Percentiles rank a stretch among this genome's conserved stretches.
Evolutionary conservation across 2,113 vertebrate genomes (phyloP).

Genomic region (Andinoacara biseriatus): DNA sequence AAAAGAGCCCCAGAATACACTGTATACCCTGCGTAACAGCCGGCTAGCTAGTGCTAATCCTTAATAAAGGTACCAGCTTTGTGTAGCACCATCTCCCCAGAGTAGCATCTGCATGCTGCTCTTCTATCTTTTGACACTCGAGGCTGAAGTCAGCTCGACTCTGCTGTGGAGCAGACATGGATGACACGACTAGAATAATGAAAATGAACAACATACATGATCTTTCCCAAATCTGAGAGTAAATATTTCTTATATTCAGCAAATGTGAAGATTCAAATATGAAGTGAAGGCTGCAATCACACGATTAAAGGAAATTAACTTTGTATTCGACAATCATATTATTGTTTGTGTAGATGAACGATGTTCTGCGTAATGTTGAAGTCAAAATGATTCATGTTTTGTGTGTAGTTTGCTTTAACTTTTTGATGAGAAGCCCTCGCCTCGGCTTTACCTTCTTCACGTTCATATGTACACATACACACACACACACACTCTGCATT

Average conservation of each 20-base stretch:
- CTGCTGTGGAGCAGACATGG: background rate
- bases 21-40: background rate
- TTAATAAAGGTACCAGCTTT: background rate
- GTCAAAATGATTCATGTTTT: background rate
- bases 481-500: too few relatives aligned
- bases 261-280: background rate
- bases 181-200: background rate
- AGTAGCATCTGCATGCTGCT: background rate
- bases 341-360: background rate
- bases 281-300: background rate
- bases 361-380: background rate
- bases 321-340: too few relatives aligned
- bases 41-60: background rate
- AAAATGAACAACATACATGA: background rate
- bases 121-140: background rate
- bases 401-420: too few relatives aligned
- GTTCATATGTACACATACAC: too few relatives aligned
- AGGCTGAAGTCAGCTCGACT: background rate
- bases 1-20: background rate
- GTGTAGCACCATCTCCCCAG: background rate
- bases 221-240: background rate
- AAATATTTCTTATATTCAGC: background rate
- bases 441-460: too few relatives aligned
- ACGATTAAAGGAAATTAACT: too few relatives aligned
- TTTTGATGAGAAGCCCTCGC: too few relatives aligned